phyloP scores from a whole-genome alignment of 1,140 invertebrate genomes.

The Oryzaephilus surinamensis region DNA sequence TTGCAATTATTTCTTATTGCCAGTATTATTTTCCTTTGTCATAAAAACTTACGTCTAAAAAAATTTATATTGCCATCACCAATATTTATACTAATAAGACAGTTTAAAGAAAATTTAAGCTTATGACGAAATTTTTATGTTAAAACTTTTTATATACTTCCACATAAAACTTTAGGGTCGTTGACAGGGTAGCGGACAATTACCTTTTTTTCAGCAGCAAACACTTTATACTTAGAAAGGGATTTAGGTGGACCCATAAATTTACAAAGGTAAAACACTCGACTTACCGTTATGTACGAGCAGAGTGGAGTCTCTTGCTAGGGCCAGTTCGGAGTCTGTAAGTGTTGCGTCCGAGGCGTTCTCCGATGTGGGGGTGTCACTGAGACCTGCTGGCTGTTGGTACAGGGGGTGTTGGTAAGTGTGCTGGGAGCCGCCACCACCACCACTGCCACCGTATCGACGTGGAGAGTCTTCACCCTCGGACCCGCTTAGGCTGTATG shows the following conservation, averaged over 20 bases:
- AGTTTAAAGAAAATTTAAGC: no score
- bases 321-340: conserved; percentile 67
- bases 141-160: no score
- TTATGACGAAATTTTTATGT: no score
- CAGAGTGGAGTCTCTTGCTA: conserved; percentile 63
- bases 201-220: no score
- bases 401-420: conserved; percentile 41
- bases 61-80: no score
- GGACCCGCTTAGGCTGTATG: conserved; percentile 51
- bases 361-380: conserved; percentile 65
- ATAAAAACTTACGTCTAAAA: no score
- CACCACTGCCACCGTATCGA: conserved; percentile 29
- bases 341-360: conserved; percentile 73
- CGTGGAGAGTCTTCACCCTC: conserved; percentile 48
- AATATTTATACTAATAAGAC: no score
- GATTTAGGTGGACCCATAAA: not conserved
- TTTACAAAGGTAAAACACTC: conserved; percentile 5
- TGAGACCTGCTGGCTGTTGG: conserved; percentile 51
- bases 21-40: no score
- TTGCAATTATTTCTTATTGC: no score
- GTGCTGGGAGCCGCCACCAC: conserved; percentile 21
- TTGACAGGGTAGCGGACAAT: no score
- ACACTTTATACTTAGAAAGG: not conserved
- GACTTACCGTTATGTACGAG: conserved; percentile 70
- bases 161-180: no score